These are phyloP conservation scores for Grallaria varia DNA, from an alignment of 2,113 vertebrate genomes.

Conservation along the genomic window DNA sequence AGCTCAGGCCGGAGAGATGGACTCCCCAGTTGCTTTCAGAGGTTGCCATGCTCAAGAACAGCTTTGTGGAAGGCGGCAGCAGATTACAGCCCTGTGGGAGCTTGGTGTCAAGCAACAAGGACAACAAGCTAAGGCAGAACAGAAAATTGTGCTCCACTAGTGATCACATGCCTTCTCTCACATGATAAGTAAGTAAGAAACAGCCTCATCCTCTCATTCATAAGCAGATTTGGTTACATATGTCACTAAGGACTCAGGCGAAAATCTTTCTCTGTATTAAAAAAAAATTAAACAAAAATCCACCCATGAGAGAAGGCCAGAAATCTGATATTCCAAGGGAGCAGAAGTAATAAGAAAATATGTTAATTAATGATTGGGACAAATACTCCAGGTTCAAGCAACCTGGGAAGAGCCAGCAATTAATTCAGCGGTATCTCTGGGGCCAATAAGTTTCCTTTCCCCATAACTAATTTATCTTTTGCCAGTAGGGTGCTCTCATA, in stretches of 20 bases:
- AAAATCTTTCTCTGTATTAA: background rate
- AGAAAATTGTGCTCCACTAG: background rate
- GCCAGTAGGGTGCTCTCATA: background rate
- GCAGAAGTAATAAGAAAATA: background rate
- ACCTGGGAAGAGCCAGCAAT: background rate
- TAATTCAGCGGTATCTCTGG: background rate
- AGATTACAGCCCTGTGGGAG: background rate
- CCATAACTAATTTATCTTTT: constrained; percentile 20
- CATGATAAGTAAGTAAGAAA: background rate
- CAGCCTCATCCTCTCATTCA: background rate
- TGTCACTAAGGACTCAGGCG: background rate
- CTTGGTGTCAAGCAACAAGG: background rate
- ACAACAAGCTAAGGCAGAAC: background rate
- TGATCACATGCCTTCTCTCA: background rate
- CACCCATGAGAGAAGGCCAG: background rate
- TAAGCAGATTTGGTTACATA: background rate
- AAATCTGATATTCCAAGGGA: background rate
- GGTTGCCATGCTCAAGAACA: background rate
- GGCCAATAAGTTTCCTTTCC: background rate
- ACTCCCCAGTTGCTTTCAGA: background rate
- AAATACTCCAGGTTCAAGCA: constrained; percentile 1
- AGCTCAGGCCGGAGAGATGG: background rate
- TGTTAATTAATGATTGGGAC: background rate
- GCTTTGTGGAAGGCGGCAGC: background rate
- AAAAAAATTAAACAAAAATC: background rate